Evolutionary conservation across 2,888 invertebrate genomes (phyloP), one percentile per base, ranked within the genome.

Genomic region (Apoderus coryli): DNA sequence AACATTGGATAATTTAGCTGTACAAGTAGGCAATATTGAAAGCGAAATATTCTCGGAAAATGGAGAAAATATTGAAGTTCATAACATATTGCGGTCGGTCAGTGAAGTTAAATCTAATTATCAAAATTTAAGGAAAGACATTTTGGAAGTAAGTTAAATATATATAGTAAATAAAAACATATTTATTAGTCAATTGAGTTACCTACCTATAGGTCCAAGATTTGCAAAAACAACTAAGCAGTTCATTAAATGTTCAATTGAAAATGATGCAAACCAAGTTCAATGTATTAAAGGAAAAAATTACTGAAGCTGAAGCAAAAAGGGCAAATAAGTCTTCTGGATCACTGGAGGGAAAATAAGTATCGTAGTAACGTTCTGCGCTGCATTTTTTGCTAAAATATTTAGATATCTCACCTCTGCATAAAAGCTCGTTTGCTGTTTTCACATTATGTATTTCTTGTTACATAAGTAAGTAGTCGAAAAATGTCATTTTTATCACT

Each of bases 41-140:
- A 71, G 69, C 44, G 67, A 71, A 42, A 63, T 75, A 42, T 67
- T 53, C 35, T 39, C 46, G 7, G 54, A 56, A 24, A 48, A 50
- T 33, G 48, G 48, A 10, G 51, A 49, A 24, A 70, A 79, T 50
- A 63, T 74, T 37, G 76, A 77, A 46, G 75, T 82, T 27, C 64
- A 77, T 56, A 71, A 73, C 50, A 59, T 84, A 34, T 65, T 84
- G 35, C 72, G 74, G 49, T 77, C 81, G 12, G 80, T 84, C 37
- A 74, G 76, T 9, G 76, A 77, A 62, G 77, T 76, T 39, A 77
- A 76, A 44, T 74, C 74, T 38, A 82, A 82, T 55, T 84, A 82
- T 57, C 76, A 77, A 54, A 76, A 77, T 48, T 62, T 84, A 31
- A 69, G 79, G 16, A 74, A 74, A 50, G 81, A 84, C 57, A 67